A percentile compares a stretch with the other conserved stretches of the same genome.
These are phyloP conservation scores for Leptogaster cylindrica DNA, from an alignment of 2,888 invertebrate species.

Conservation along the genomic window DNA sequence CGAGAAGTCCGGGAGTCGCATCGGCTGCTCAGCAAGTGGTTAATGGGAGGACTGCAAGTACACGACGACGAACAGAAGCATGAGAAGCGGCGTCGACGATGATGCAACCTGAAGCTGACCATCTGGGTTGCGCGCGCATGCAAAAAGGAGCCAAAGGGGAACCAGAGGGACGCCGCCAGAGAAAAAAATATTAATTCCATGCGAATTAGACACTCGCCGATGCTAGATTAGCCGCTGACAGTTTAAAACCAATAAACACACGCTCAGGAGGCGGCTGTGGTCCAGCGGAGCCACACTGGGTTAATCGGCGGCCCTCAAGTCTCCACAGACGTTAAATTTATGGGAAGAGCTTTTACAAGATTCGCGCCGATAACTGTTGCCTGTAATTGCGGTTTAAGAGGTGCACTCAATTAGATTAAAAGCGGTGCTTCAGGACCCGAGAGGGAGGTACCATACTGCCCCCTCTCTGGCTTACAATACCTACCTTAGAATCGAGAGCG, in stretches of 20 bases:
- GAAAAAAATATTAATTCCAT: slow-evolving; percentile 13
- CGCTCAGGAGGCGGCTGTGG: slow-evolving; percentile 28
- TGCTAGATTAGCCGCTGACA: slow-evolving; percentile 37
- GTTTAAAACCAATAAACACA: slow-evolving; percentile 38
- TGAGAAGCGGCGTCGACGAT: neutral
- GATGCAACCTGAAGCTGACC: slow-evolving; percentile 19
- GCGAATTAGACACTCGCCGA: slow-evolving; percentile 33
- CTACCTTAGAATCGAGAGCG: slow-evolving; percentile 5
- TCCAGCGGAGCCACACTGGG: slow-evolving; percentile 3
- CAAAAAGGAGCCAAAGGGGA: slow-evolving; percentile 18
- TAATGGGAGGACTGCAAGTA: neutral
- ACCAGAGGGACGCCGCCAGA: neutral
- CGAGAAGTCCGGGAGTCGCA: neutral
- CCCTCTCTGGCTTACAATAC: neutral
- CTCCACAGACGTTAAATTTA: slow-evolving; percentile 10
- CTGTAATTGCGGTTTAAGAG: slow-evolving; percentile 34
- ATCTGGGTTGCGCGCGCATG: neutral
- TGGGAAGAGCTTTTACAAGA: slow-evolving; percentile 38
- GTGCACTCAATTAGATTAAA: slow-evolving; percentile 39
- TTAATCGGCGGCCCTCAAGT: neutral
- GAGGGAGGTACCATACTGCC: slow-evolving; percentile 2
- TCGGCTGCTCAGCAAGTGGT: neutral
- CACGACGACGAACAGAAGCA: neutral
- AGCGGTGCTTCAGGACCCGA: slow-evolving; percentile 3
- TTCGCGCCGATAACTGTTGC: slow-evolving; percentile 29